Base-by-base conservation (phyloP, 2,888 invertebrate genomes). In the Hyppa rectilinea region DNA sequence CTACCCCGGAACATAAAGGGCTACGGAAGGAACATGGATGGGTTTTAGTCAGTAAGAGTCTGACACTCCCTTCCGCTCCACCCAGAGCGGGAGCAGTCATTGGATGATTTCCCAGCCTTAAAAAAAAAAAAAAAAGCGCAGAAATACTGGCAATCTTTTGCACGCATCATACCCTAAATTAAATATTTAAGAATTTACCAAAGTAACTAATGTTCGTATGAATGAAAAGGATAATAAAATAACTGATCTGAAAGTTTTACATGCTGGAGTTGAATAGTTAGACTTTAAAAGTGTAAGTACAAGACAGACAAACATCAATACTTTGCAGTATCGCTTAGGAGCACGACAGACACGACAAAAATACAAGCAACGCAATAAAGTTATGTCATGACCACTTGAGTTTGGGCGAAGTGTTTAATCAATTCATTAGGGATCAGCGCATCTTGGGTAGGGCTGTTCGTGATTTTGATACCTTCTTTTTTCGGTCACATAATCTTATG, bases 341-440 rank as follows among this genome's bases (percentile, higher is more conserved):
- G 23, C 10, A 73, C 29, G 56, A 67, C n/a, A 45, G 20, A 10
- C 26, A 55, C 10, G 26, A 58, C 23, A 55, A 82, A 82, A 71
- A 73, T 76, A 73, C 56, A 68, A 64, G 50, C 52, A 31, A 58
- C 20, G 34, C 53, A 78, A 73, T 81, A 78, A 78, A 78, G 58
- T 74, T 68, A 69, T 75, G 66, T 67, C 68, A 80, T 50, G 67
- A 74, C 52, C 45, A 65, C 50, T 84, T 80, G 66, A 67, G 47
- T 85, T 85, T 64, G 80, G 80, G 67, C 70, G 69, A 74, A 85
- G 84, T 88, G 88, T 88, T 87, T 81, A 79, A 78, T 87, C 87
- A 88, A 91, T 91, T 93, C 91, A 93, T 94, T 94, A 92, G 78
- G 78, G 71, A 75, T 73, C 55, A 62, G 31, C 49, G 29, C 17